Base-by-base conservation (phyloP, 2,797 vertebrate species). In the Sphaeramia orbicularis region DNA sequence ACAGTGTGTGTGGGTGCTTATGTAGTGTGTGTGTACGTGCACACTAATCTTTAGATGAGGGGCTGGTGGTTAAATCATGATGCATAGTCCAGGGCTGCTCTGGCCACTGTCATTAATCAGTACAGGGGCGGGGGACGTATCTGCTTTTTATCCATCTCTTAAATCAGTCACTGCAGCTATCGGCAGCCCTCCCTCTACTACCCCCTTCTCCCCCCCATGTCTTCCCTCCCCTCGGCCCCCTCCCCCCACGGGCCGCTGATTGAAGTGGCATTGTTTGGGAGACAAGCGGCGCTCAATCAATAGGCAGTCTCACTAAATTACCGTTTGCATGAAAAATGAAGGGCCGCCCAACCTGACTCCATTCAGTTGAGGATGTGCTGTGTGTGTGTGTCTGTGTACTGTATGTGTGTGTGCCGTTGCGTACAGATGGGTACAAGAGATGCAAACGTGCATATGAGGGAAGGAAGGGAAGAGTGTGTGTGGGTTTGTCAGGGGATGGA, bases 71-170 rank as follows among this genome's bases (percentile, higher is more conserved):
- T 95, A 96, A 96, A 94, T 95, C 95, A 93, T 96, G 95, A 96
- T 96, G 94, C 84, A 89, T 84, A 86, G 93, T 95, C 95, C 94
- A 92, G 92, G 92, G 92, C 92, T 94, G 93, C 94, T 94, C 95
- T 91, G 91, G 94, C 92, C 91, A 86, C 92, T 89, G 91, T 95
- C 93, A 94, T 97, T 96, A 96, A 96, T 97, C 94, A 95, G 87
- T 80, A 92, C 87, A 89, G 94, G 93, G 95, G 89, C 93, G 93
- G 95, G 95, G 75, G 91, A 93, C 91, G 90, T 95, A 94, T 95
- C 94, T 95, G 80, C 94, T 94, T 95, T 95, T 94, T 95, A 95
- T 96, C 96, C 93, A 91, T 96, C 95, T 96, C 94, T 96, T 95
- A 94, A 96, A 94, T 96, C 96, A 96, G 93, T 94, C 93, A 90